Evolutionary conservation across 1,140 invertebrate species (phyloP).

Genomic region (Hylyphantes graminicola): DNA sequence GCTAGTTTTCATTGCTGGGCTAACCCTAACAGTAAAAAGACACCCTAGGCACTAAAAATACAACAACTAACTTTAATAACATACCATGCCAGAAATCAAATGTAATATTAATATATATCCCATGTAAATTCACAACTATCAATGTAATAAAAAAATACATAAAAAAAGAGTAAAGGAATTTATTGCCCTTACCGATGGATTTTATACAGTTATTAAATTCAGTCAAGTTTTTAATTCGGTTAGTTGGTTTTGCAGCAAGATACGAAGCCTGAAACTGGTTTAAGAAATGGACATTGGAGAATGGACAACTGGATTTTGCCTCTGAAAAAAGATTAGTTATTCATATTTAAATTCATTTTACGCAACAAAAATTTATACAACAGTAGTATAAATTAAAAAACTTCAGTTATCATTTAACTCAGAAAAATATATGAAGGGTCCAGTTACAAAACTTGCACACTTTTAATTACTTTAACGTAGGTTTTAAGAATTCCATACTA

Average conservation of each 20-base stretch:
- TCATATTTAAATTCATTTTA: not conserved
- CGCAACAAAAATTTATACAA: not conserved
- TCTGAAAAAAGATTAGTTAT: not conserved
- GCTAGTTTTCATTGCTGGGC: no score
- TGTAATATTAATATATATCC: no score
- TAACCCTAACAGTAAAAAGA: no score
- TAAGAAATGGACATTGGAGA: conserved; percentile 14
- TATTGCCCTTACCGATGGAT: conserved; percentile 10
- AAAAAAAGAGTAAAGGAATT: not conserved
- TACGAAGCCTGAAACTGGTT: conserved; percentile 25
- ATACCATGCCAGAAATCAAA: no score
- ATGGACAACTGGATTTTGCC: not conserved
- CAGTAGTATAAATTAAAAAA: not conserved
- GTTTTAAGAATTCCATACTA: no score
- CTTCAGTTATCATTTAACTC: no score
- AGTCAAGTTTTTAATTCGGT: not conserved
- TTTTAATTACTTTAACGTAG: no score
- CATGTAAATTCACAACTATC: not conserved
- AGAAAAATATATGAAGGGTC: no score
- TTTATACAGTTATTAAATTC: not conserved
- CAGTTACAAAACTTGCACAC: no score
- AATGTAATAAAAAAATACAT: not conserved
- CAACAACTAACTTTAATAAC: no score
- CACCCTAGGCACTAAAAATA: no score
- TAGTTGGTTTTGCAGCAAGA: not conserved